Conservation (phyloP, 2,888 invertebrate genomes). For the Lycocerus yunnanus region DNA sequence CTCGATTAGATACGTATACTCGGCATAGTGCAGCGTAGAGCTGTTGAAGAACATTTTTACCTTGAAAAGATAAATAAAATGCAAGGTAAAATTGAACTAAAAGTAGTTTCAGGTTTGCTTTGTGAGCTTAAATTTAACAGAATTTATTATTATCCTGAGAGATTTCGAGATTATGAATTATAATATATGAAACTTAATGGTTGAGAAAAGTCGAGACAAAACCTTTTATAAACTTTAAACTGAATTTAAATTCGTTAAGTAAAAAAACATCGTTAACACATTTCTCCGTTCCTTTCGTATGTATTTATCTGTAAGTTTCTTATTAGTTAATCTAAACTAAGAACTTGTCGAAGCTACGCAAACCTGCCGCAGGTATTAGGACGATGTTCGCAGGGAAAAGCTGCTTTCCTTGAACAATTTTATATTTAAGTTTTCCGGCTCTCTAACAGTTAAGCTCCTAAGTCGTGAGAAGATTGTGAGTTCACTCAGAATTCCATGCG, state of each 20-base stretch:
- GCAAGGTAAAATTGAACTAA: background rate
- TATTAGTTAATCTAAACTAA: background rate
- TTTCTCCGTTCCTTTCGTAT: background rate
- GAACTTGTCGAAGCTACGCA: too few relatives aligned
- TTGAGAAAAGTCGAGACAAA: background rate
- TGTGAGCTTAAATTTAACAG: background rate
- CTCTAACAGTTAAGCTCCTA: too few relatives aligned
- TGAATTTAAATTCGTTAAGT: background rate
- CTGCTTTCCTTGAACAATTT: too few relatives aligned
- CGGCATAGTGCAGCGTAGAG: background rate
- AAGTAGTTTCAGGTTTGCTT: background rate
- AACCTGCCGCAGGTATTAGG: too few relatives aligned
- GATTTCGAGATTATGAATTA: background rate
- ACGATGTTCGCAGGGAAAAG: too few relatives aligned
- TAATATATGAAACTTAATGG: background rate
- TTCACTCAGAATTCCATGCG: too few relatives aligned
- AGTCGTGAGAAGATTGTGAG: too few relatives aligned
- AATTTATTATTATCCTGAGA: background rate
- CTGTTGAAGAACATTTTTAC: background rate
- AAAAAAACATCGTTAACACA: background rate
- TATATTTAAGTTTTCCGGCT: too few relatives aligned
- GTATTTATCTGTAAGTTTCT: background rate
- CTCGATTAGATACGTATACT: background rate
- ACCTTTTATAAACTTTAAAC: background rate
- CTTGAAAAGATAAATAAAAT: background rate